A percentile compares a stretch with the other conserved stretches of the same genome.
Evolutionary conservation across 1,140 invertebrate genomes (phyloP).

Genomic region (Psilanteris sp.): DNA sequence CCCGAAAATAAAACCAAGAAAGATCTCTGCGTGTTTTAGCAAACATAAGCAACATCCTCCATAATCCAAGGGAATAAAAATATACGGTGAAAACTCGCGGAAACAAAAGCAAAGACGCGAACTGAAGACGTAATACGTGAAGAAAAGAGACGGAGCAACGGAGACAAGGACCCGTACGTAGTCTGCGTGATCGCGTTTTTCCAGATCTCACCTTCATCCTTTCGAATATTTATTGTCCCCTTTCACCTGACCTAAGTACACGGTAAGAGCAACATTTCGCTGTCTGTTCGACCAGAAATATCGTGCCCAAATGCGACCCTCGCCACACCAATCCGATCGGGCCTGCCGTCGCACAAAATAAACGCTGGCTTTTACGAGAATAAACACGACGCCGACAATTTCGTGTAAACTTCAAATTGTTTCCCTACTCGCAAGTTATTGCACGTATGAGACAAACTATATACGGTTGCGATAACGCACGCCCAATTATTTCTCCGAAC

Average conservation of each 20-base stretch:
- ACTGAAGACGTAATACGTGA: slow-evolving; percentile 20
- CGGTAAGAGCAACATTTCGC: slow-evolving; percentile 68
- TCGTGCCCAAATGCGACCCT: slow-evolving; percentile 46
- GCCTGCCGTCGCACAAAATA: slow-evolving; percentile 27
- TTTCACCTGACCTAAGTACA: slow-evolving; percentile 68
- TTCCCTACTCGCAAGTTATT: slow-evolving; percentile 31
- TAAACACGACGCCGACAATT: slow-evolving; percentile 26
- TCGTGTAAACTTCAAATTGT: slow-evolving; percentile 42
- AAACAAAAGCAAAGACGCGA: slow-evolving; percentile 39
- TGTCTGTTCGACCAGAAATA: slow-evolving; percentile 58
- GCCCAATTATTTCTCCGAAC: too few relatives aligned
- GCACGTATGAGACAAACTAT: slow-evolving; percentile 13
- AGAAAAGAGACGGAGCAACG: neutral
- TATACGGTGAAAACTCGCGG: slow-evolving; percentile 19
- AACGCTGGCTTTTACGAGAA: slow-evolving; percentile 25
- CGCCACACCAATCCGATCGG: slow-evolving; percentile 39
- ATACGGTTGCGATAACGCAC: too few relatives aligned
- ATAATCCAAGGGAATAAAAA: slow-evolving; percentile 47
- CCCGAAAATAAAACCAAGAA: slow-evolving; percentile 11
- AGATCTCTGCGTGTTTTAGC: slow-evolving; percentile 30
- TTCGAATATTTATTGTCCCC: slow-evolving; percentile 72
- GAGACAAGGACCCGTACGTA: too few relatives aligned
- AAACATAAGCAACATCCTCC: slow-evolving; percentile 51
- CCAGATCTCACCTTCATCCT: slow-evolving; percentile 51
- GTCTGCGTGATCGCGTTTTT: slow-evolving; percentile 36